phyloP scores from a whole-genome alignment of 2,888 invertebrate genomes.

The Bembecia ichneumoniformis region DNA sequence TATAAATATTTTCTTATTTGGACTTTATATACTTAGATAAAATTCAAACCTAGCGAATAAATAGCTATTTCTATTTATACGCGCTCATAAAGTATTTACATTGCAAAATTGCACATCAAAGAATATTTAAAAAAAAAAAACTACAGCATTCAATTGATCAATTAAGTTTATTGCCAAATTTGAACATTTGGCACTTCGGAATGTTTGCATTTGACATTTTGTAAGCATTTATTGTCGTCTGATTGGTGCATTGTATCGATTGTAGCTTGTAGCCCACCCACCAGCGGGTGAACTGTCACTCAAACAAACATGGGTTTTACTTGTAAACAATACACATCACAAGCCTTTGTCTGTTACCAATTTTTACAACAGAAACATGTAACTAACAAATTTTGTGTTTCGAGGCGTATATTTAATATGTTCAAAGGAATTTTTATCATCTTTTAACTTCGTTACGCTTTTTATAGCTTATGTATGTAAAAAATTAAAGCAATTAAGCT shows the following conservation, averaged over 20 bases:
- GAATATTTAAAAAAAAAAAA: not conserved
- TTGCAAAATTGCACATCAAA: not conserved
- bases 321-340: conserved; percentile 47
- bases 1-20: too few species aligned
- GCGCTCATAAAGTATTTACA: not conserved
- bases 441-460: too few species aligned
- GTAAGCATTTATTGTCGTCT: conserved; percentile 32
- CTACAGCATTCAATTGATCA: not conserved
- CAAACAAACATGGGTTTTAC: conserved; percentile 50
- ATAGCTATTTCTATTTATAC: too few species aligned
- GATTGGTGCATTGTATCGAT: conserved; percentile 32
- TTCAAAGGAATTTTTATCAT: too few species aligned
- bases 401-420: not conserved
- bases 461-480: too few species aligned
- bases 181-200: conserved; percentile 1
- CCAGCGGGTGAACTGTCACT: conserved; percentile 37
- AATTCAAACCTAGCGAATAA: too few species aligned
- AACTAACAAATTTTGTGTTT: not conserved
- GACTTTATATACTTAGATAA: too few species aligned
- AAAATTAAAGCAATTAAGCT: too few species aligned
- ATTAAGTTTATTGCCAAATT: not conserved
- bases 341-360: conserved; percentile 28
- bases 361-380: not conserved
- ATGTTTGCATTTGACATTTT: conserved; percentile 21
- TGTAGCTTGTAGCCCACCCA: conserved; percentile 28